These are phyloP conservation scores for Ophioninae sp. DNA, from an alignment of 2,888 invertebrate genomes.

Conservation along the genomic window DNA sequence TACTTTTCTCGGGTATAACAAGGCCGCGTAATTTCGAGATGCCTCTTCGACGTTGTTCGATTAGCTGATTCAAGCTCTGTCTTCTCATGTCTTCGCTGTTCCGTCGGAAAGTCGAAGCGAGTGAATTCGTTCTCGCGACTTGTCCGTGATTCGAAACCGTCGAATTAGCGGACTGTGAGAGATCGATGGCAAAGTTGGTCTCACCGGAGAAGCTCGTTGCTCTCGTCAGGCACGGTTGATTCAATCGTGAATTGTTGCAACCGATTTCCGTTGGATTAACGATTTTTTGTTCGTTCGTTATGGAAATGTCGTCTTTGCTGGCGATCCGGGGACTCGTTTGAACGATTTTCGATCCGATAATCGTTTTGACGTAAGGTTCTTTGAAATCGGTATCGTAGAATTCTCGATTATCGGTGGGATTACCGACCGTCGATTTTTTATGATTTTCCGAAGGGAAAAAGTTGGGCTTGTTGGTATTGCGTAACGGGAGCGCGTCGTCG, in stretches of 20 bases:
- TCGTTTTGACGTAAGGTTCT: conserved; percentile 24
- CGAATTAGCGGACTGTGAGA: conserved; percentile 82
- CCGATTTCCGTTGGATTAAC: conserved; percentile 22
- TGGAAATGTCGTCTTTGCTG: conserved; percentile 9
- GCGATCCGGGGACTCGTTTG: conserved; percentile 7
- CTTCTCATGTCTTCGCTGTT: conserved; percentile 82
- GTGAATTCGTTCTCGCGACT: conserved; percentile 74
- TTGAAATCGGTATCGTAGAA: conserved; percentile 2
- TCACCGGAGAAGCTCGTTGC: conserved; percentile 81
- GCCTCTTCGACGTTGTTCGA: conserved; percentile 91
- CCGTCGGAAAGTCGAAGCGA: conserved; percentile 74
- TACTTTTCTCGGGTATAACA: conserved; percentile 90
- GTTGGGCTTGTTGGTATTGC: conserved; percentile 19
- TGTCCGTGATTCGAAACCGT: conserved; percentile 77
- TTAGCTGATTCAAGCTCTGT: conserved; percentile 87
- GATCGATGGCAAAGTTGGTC: conserved; percentile 77
- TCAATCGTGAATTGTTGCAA: conserved; percentile 22
- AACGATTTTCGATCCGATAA: not conserved
- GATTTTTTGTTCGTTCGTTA: conserved; percentile 23
- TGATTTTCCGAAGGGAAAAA: conserved; percentile 5
- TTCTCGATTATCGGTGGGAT: conserved; percentile 5
- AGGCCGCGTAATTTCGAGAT: conserved; percentile 93
- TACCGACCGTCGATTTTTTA: conserved; percentile 41
- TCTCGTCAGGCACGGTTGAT: conserved; percentile 68
- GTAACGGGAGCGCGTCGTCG: conserved; percentile 49